Percentiles rank a stretch among this genome's conserved stretches.
phyloP scores from a whole-genome alignment of 2,113 vertebrate genomes.

The Aptenodytes patagonicus region DNA sequence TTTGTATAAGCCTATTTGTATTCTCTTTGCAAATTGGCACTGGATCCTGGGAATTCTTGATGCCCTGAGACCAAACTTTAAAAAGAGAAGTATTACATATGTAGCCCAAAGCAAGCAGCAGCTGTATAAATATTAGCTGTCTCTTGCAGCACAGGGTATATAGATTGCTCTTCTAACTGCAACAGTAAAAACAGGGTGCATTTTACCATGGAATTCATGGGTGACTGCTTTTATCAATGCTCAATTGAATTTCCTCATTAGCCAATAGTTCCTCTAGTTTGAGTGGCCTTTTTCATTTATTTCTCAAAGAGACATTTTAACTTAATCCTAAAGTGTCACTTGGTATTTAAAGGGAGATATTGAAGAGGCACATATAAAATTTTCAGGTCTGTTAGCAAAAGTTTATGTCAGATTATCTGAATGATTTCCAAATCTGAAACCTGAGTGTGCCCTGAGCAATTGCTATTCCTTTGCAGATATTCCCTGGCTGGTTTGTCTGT shows the following conservation, averaged over 20 bases:
- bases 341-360: background rate
- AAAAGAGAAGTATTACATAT: background rate
- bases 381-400: background rate
- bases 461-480: background rate
- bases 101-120: background rate
- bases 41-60: background rate
- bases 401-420: background rate
- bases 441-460: background rate
- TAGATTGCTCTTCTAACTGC: background rate
- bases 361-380: background rate
- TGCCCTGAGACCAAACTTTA: background rate
- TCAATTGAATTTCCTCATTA: background rate
- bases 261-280: background rate
- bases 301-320: slow-evolving; percentile 27
- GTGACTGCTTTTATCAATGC: slow-evolving; percentile 2
- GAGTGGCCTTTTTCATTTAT: background rate
- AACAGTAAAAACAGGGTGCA: background rate
- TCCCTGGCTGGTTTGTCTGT: background rate
- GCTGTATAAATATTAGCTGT: background rate
- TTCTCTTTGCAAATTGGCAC: background rate
- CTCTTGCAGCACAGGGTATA: background rate
- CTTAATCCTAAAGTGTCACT: background rate
- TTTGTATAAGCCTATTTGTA: background rate
- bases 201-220: background rate
- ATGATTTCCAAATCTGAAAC: background rate